Evolutionary conservation across 2,113 vertebrate species (phyloP).

Genomic region (Rousettus leschenaultii): DNA sequence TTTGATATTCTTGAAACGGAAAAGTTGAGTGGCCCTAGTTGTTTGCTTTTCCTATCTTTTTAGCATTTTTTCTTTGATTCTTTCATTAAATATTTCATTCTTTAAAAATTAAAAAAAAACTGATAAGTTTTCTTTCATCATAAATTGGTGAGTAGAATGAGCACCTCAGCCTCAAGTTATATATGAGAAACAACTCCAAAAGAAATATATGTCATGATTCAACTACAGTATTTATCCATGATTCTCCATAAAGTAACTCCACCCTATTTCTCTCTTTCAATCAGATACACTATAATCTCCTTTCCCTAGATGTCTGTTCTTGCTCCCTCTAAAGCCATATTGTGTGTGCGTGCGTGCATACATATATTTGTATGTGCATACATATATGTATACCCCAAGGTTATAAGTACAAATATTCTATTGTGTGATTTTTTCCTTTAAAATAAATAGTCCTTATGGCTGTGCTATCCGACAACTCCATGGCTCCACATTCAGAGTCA

Average conservation of each 20-base stretch:
- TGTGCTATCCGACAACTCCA: background rate
- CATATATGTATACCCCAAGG: background rate
- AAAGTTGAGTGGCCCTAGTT: background rate
- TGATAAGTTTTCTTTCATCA: background rate
- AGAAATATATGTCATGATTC: background rate
- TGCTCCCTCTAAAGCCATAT: background rate
- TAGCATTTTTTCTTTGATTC: background rate
- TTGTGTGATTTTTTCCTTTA: background rate
- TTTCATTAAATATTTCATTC: slow-evolving; percentile 13
- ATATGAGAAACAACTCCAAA: background rate
- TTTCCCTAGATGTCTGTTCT: background rate
- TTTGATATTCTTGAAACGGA: background rate
- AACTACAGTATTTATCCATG: background rate
- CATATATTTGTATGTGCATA: background rate
- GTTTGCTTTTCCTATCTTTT: background rate
- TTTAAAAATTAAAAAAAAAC: background rate
- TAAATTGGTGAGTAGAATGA: background rate
- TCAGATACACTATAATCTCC: background rate
- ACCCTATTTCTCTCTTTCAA: background rate
- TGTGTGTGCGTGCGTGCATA: background rate
- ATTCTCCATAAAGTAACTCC: background rate
- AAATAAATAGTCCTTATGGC: background rate
- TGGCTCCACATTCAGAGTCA: background rate
- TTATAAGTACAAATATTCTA: background rate
- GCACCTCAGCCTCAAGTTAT: background rate